These are phyloP conservation scores for Sinotaia quadrata DNA, from an alignment of 2,888 invertebrate genomes.

Conservation along the genomic window DNA sequence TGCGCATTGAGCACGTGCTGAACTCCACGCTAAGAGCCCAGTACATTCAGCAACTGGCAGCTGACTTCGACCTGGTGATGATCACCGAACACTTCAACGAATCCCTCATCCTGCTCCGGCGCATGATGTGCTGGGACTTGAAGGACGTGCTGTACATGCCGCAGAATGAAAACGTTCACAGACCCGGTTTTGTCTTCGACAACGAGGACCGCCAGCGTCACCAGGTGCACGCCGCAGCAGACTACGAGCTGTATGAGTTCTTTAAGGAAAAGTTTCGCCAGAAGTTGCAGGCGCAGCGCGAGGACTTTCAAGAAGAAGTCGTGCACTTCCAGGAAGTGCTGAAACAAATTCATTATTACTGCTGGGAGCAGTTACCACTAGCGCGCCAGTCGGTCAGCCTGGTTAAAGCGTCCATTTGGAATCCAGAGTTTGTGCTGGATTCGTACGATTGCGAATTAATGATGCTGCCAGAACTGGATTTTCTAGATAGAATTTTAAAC, in stretches of 20 bases:
- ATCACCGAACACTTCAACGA: slow-evolving; percentile 53
- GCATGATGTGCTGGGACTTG: slow-evolving; percentile 47
- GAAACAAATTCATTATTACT: slow-evolving; percentile 13
- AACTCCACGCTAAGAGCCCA: slow-evolving; percentile 1
- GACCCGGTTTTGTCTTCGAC: slow-evolving; percentile 29
- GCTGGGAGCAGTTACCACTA: background rate
- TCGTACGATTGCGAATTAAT: slow-evolving; percentile 23
- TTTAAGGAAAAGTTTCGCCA: slow-evolving; percentile 14
- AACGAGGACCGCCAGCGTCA: slow-evolving; percentile 31
- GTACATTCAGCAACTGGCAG: slow-evolving; percentile 40
- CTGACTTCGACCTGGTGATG: slow-evolving; percentile 48
- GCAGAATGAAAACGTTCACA: slow-evolving; percentile 33
- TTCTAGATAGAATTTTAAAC: too few species aligned
- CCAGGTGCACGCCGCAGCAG: slow-evolving; percentile 16
- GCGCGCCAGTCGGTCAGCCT: background rate
- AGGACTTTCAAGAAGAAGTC: slow-evolving; percentile 29
- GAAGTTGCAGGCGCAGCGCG: slow-evolving; percentile 5
- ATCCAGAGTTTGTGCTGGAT: slow-evolving; percentile 15
- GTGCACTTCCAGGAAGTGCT: slow-evolving; percentile 20
- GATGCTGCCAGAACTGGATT: slow-evolving; percentile 23
- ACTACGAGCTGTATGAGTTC: slow-evolving; percentile 28
- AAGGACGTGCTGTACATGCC: slow-evolving; percentile 49
- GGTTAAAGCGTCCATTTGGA: slow-evolving; percentile 16
- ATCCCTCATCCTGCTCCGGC: slow-evolving; percentile 48
- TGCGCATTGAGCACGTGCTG: slow-evolving; percentile 9